phyloP scores from a whole-genome alignment of 2,888 invertebrate genomes.

The Pristionchus mayeri region DNA sequence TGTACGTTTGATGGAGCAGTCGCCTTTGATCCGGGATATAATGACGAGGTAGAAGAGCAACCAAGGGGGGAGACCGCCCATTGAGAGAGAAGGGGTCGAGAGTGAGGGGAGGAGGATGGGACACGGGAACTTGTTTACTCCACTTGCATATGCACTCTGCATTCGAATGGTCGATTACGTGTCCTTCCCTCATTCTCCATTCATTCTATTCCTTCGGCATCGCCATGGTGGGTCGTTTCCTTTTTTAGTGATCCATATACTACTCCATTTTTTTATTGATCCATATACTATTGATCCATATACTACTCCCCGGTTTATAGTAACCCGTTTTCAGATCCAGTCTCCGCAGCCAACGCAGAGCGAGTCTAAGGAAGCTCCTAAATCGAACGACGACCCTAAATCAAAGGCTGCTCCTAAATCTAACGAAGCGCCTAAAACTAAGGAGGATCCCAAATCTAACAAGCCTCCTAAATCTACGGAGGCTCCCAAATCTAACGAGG shows the following conservation, averaged over 20 bases:
- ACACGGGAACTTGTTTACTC: too few relatives aligned
- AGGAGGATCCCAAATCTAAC: too few relatives aligned
- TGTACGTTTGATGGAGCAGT: background rate
- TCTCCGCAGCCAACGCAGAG: background rate
- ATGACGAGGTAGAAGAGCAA: background rate
- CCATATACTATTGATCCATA: too few relatives aligned
- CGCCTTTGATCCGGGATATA: background rate
- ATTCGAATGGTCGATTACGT: background rate
- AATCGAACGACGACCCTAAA: too few relatives aligned
- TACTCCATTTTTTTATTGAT: too few relatives aligned
- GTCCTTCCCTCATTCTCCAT: background rate
- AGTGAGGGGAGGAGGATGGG: background rate
- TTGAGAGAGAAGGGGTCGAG: background rate
- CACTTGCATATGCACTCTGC: background rate
- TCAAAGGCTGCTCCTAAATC: too few relatives aligned
- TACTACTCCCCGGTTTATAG: too few relatives aligned
- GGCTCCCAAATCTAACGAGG: too few relatives aligned
- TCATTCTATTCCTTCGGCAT: background rate
- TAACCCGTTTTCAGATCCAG: background rate
- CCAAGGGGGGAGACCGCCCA: background rate
- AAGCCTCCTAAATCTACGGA: too few relatives aligned
- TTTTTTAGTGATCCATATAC: too few relatives aligned
- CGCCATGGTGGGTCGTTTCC: background rate
- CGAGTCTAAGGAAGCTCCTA: too few relatives aligned
- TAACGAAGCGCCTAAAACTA: too few relatives aligned